These are phyloP conservation scores for Ariolimax columbianus DNA, from an alignment of 2,888 invertebrate species.

Conservation along the genomic window DNA sequence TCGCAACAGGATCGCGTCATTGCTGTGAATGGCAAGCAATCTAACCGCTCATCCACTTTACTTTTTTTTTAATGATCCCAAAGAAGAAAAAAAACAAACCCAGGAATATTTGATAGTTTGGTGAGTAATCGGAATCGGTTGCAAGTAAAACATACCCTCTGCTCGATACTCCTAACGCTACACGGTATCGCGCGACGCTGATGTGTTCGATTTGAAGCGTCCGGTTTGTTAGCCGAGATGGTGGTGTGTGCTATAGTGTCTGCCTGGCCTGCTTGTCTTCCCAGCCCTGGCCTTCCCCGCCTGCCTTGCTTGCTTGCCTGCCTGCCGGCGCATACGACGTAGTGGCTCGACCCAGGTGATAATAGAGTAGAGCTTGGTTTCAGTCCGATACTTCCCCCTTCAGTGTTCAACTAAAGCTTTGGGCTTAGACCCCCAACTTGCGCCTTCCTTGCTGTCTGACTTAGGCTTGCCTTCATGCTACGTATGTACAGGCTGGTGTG, in stretches of 20 bases:
- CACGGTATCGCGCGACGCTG: conserved; percentile 2
- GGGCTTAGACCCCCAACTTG: not conserved
- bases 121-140: not conserved
- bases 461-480: too few relatives aligned
- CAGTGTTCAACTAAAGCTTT: conserved; percentile 4
- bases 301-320: conserved; percentile 1
- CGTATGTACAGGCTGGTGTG: too few relatives aligned
- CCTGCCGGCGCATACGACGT: conserved; percentile 36
- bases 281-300: not conserved
- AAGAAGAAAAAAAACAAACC: not conserved
- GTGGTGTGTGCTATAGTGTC: conserved; percentile 41
- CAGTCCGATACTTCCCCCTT: conserved; percentile 40
- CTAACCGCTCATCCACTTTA: too few relatives aligned
- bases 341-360: conserved; percentile 50
- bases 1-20: too few relatives aligned
- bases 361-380: conserved; percentile 48
- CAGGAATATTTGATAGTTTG: not conserved
- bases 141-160: not conserved
- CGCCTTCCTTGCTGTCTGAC: not conserved
- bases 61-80: too few relatives aligned
- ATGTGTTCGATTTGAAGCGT: conserved; percentile 21
- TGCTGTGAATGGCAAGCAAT: too few relatives aligned
- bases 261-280: conserved; percentile 25
- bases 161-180: not conserved
- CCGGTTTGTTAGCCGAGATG: conserved; percentile 17